phyloP scores from a whole-genome alignment of 1,140 invertebrate species.

The Lasioglossum albipes region DNA sequence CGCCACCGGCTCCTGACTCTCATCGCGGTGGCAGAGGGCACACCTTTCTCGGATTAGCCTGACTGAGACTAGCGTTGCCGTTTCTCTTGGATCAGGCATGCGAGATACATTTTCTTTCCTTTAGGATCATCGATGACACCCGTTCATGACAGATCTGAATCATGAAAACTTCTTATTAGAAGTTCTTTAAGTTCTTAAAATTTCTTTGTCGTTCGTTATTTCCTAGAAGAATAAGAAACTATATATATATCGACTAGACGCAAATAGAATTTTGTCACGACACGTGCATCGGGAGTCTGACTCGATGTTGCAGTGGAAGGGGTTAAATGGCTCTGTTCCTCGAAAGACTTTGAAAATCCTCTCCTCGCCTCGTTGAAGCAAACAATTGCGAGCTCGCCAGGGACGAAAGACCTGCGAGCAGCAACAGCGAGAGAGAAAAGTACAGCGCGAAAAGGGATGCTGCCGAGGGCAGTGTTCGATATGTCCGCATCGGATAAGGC shows the following conservation, averaged over 20 bases:
- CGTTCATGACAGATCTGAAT: conserved; percentile 4
- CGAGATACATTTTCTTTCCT: neutral
- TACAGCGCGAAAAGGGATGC: conserved; percentile 5
- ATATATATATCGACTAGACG: too few species aligned
- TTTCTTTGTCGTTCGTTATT: too few species aligned
- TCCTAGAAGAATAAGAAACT: too few species aligned
- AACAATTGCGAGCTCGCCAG: conserved; percentile 36
- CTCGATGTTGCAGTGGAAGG: too few species aligned
- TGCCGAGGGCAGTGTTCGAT: conserved; percentile 41
- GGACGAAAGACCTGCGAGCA: neutral
- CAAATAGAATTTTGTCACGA: too few species aligned
- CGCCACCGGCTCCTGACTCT: too few species aligned
- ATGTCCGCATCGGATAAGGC: conserved; percentile 52
- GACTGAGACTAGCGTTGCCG: too few species aligned
- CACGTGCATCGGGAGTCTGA: too few species aligned
- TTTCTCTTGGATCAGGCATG: too few species aligned
- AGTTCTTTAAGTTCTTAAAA: too few species aligned
- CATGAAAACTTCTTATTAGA: neutral
- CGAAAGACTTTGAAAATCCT: conserved; percentile 9
- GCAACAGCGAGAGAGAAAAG: neutral
- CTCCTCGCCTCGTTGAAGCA: conserved; percentile 11
- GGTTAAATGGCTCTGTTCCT: neutral
- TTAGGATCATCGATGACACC: conserved; percentile 9
- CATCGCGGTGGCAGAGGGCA: too few species aligned
- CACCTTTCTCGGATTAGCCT: too few species aligned